These are phyloP conservation scores for Hystrix cristata DNA, from an alignment of 2,113 vertebrate genomes.

Conservation along the genomic window DNA sequence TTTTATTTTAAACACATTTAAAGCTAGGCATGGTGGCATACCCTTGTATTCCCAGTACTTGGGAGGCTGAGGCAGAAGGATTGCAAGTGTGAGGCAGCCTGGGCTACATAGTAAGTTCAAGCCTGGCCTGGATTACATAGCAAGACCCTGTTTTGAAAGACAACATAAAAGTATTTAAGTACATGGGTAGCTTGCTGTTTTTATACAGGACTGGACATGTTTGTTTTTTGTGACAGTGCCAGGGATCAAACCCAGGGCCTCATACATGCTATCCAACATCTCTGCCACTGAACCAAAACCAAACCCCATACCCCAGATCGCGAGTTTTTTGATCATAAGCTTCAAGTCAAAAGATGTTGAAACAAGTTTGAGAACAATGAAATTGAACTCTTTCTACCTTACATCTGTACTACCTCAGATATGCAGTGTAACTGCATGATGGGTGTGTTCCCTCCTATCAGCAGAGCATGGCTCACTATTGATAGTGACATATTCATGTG, in stretches of 20 bases:
- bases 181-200: background rate
- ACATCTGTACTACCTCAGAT: constrained; percentile 90
- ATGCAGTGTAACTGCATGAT: constrained; percentile 99
- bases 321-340: background rate
- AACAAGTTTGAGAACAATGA: background rate
- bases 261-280: background rate
- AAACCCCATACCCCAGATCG: background rate
- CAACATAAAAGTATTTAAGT: background rate
- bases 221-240: background rate
- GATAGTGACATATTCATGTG: constrained; percentile 99
- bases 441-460: constrained; percentile 98
- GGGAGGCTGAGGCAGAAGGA: background rate
- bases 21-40: background rate
- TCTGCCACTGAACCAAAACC: background rate
- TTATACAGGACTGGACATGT: background rate
- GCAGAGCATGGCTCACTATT: constrained; percentile 97
- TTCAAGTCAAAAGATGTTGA: constrained; percentile 36
- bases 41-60: background rate
- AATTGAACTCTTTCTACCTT: constrained; percentile 84
- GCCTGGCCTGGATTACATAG: background rate
- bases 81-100: background rate
- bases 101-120: background rate
- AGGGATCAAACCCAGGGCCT: background rate
- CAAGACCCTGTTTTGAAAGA: background rate
- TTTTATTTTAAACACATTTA: background rate